Conservation (phyloP, 2,797 vertebrate species). For the Urocyon cinereoargenteus region DNA sequence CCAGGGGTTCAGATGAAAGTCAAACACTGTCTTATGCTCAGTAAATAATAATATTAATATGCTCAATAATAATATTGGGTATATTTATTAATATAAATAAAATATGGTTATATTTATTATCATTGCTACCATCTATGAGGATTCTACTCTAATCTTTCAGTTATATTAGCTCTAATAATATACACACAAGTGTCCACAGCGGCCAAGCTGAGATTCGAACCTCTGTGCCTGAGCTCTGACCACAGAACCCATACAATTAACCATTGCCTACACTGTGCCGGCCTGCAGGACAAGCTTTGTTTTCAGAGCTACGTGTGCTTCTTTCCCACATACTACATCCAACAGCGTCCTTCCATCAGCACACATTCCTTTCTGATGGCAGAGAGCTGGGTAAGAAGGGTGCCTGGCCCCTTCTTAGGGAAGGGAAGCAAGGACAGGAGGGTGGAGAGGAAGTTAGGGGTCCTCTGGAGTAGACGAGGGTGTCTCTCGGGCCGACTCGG, state of each 20-base stretch:
- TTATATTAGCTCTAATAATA: background rate
- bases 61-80: background rate
- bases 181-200: too few species aligned
- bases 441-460: rapidly evolving
- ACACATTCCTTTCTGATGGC: background rate
- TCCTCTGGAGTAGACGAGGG: background rate
- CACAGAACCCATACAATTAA: background rate
- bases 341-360: background rate
- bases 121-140: background rate
- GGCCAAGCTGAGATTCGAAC: background rate
- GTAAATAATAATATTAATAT: background rate
- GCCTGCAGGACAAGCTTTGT: background rate
- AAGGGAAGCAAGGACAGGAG: background rate
- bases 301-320: background rate
- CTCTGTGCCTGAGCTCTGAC: background rate
- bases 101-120: background rate
- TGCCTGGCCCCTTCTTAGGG: background rate
- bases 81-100: background rate
- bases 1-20: background rate
- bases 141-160: background rate
- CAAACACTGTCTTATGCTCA: too few species aligned
- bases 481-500: background rate
- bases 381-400: background rate
- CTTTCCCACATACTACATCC: background rate
- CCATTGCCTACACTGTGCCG: rapidly evolving